These are phyloP conservation scores for Egretta garzetta DNA, from an alignment of 2,113 vertebrate species.

Conservation along the genomic window DNA sequence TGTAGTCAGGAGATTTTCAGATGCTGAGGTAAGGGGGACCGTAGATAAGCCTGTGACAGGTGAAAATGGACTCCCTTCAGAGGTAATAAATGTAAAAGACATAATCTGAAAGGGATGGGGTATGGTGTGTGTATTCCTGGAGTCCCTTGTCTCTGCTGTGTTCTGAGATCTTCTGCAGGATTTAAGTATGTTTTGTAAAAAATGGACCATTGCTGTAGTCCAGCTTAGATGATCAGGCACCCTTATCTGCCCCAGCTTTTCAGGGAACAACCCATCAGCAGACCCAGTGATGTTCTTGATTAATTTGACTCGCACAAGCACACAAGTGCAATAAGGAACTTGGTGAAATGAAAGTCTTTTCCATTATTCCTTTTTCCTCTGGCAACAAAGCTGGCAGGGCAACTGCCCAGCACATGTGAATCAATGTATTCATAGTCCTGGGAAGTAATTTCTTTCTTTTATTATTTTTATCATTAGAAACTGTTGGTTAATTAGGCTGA, in stretches of 20 bases:
- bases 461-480: conserved; percentile 6
- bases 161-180: not conserved
- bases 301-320: not conserved
- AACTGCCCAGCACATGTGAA: not conserved
- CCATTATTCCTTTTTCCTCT: not conserved
- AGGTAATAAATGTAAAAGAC: not conserved
- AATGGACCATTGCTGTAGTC: not conserved
- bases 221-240: not conserved
- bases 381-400: not conserved
- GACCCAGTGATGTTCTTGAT: not conserved
- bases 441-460: not conserved
- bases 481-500: conserved; percentile 1
- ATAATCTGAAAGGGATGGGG: not conserved
- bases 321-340: not conserved
- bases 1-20: not conserved
- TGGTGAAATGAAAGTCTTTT: not conserved
- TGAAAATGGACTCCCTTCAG: not conserved
- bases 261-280: not conserved
- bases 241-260: not conserved
- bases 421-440: not conserved
- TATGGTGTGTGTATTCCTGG: not conserved
- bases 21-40: not conserved
- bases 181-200: not conserved
- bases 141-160: not conserved
- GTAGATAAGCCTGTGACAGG: not conserved